A percentile compares a stretch with the other conserved stretches of the same genome.
phyloP scores from a whole-genome alignment of 2,888 invertebrate species.

The Andrena bicolor region DNA sequence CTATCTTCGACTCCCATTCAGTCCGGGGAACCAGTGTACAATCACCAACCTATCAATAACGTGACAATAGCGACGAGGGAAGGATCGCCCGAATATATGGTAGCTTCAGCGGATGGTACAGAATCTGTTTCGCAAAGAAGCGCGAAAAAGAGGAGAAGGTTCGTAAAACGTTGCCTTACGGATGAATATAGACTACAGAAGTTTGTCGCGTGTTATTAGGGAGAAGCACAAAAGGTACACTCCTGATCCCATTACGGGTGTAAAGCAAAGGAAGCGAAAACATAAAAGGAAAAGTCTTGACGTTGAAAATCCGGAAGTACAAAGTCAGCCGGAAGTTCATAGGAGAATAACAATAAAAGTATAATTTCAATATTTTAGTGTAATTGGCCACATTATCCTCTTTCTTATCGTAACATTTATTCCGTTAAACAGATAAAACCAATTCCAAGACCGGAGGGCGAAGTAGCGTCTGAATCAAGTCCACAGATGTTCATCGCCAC shows the following conservation, averaged over 20 bases:
- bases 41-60: constrained; percentile 76
- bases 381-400: background rate
- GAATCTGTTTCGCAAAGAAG: constrained; percentile 81
- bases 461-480: constrained; percentile 87
- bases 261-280: constrained; percentile 92
- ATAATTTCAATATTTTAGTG: constrained; percentile 45
- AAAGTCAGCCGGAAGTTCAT: constrained; percentile 85
- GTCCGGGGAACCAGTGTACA: constrained; percentile 73
- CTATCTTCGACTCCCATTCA: constrained; percentile 71
- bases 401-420: background rate
- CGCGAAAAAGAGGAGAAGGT: constrained; percentile 83
- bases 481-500: constrained; percentile 89
- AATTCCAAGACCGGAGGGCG: constrained; percentile 92
- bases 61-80: constrained; percentile 78
- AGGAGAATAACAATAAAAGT: constrained; percentile 94
- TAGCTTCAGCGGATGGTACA: constrained; percentile 81
- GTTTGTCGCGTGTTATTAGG: constrained; percentile 62
- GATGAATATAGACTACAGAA: constrained; percentile 16
- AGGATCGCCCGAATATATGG: constrained; percentile 84
- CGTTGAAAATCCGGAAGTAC: constrained; percentile 86
- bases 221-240: constrained; percentile 93
- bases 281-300: constrained; percentile 92
- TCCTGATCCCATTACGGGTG: constrained; percentile 88
- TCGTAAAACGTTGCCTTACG: constrained; percentile 2
- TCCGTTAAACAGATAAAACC: constrained; percentile 88